phyloP scores from a whole-genome alignment of 2,888 invertebrate species.

The Mimumesa dahlbomi region DNA sequence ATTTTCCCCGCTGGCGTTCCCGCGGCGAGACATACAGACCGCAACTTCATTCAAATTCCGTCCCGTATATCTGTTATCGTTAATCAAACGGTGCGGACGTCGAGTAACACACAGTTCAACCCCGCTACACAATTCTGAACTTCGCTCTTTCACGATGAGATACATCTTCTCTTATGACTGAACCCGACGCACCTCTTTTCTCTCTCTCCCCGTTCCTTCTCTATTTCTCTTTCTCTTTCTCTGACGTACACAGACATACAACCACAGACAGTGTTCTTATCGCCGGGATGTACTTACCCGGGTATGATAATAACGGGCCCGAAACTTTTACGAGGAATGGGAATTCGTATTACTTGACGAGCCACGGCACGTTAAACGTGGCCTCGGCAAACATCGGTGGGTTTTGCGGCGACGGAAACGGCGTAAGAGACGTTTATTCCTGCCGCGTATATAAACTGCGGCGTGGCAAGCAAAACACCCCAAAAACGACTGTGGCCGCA shows the following conservation, averaged over 20 bases:
- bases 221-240: no score
- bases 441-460: slow-evolving; percentile 70
- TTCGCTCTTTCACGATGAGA: neutral
- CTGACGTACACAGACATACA: no score
- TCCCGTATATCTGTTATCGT: no score
- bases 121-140: neutral
- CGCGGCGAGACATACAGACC: no score
- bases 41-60: no score
- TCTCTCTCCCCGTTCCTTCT: neutral
- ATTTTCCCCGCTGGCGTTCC: no score
- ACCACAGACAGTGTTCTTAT: neutral
- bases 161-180: neutral
- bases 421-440: slow-evolving; percentile 70
- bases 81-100: neutral
- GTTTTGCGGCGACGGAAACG: slow-evolving; percentile 46
- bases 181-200: neutral
- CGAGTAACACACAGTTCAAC: neutral
- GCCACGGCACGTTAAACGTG: slow-evolving; percentile 15
- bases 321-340: neutral
- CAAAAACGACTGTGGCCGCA: slow-evolving; percentile 65
- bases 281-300: neutral
- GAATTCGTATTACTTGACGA: slow-evolving; percentile 11
- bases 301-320: neutral
- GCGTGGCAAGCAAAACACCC: slow-evolving; percentile 49
- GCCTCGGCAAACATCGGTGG: slow-evolving; percentile 10